phyloP scores from a whole-genome alignment of 2,113 vertebrate species.

The Romanogobio albipinnatus region DNA sequence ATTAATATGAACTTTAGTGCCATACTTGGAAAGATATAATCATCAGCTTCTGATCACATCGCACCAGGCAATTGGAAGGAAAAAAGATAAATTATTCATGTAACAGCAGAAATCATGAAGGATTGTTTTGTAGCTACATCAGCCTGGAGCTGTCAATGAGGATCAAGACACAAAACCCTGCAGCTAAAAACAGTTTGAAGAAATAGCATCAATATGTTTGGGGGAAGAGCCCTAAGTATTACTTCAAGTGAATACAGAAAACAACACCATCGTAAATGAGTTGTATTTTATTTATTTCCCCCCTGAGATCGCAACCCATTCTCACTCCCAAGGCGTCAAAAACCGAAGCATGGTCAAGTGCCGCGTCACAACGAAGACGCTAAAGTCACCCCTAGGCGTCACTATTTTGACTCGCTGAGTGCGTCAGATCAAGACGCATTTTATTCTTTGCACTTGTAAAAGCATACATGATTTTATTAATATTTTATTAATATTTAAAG shows the following conservation, averaged over 20 bases:
- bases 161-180: slow-evolving; percentile 10
- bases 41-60: not conserved
- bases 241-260: not conserved
- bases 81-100: slow-evolving; percentile 11
- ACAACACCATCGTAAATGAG: not conserved
- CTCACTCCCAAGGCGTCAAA: too few relatives aligned
- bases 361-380: too few relatives aligned
- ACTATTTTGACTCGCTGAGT: too few relatives aligned
- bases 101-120: not conserved
- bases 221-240: not conserved
- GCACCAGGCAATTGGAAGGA: not conserved
- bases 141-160: not conserved
- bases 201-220: not conserved
- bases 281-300: not conserved
- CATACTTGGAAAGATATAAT: slow-evolving; percentile 5
- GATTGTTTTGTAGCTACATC: slow-evolving; percentile 9
- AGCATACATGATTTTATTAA: too few relatives aligned
- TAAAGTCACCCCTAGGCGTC: too few relatives aligned
- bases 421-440: too few relatives aligned
- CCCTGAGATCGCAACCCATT: too few relatives aligned
- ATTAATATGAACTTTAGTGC: slow-evolving; percentile 18
- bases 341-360: too few relatives aligned
- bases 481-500: too few relatives aligned
- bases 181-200: not conserved
- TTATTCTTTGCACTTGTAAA: too few relatives aligned